Evolutionary conservation across 1,140 invertebrate species (phyloP).

Genomic region (Achroia grisella): DNA sequence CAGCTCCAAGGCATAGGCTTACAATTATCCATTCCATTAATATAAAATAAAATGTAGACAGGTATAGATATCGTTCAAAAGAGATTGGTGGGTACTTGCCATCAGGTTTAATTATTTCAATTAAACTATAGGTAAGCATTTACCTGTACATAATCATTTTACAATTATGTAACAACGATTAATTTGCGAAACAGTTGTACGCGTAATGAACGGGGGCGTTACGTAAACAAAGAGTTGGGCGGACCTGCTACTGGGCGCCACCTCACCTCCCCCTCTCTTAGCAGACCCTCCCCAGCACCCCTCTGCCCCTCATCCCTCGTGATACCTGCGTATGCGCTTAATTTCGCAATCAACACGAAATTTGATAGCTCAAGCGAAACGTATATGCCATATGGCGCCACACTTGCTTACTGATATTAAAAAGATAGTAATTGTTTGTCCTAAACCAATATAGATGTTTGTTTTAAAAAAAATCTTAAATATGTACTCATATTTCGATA

Average conservation of each 20-base stretch:
- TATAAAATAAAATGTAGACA: too few species aligned
- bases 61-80: too few species aligned
- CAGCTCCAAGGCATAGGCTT: too few species aligned
- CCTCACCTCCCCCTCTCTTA: constrained; percentile 26
- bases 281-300: constrained; percentile 4
- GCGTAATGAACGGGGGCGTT: constrained; percentile 60
- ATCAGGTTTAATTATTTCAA: too few species aligned
- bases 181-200: constrained; percentile 35
- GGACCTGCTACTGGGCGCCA: constrained; percentile 52
- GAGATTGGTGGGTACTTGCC: too few species aligned
- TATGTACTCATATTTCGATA: too few species aligned
- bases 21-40: too few species aligned
- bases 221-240: constrained; percentile 67
- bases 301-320: constrained; percentile 18
- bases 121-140: too few species aligned
- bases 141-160: not conserved
- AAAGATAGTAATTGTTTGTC: constrained; percentile 1
- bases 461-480: too few species aligned
- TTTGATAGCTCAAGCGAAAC: constrained; percentile 8
- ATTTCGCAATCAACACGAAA: constrained; percentile 41
- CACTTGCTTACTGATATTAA: not conserved
- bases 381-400: constrained; percentile 13
- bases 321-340: constrained; percentile 39
- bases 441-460: too few species aligned
- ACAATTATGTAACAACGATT: not conserved